Percentiles rank a stretch among this genome's conserved stretches.
phyloP scores from a whole-genome alignment of 2,113 vertebrate genomes.

The Eulemur macaco region DNA sequence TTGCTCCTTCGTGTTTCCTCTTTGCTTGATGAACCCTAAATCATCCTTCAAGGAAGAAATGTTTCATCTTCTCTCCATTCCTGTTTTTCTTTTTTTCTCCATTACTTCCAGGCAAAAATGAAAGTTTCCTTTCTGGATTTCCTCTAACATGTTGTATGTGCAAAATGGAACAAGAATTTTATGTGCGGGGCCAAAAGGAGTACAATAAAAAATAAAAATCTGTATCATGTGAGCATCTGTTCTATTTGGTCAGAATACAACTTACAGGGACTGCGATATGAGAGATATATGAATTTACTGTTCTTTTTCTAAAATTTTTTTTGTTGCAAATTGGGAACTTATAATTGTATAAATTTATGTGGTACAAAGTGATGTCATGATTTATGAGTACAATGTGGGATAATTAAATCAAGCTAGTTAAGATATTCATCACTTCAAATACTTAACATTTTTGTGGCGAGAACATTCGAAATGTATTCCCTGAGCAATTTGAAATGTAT shows the following conservation, averaged over 20 bases:
- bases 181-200: background rate
- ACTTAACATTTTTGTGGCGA: background rate
- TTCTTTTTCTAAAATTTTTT: background rate
- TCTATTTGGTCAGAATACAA: background rate
- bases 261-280: background rate
- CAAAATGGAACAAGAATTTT: background rate
- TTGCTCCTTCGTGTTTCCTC: background rate
- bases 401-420: background rate
- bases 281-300: background rate
- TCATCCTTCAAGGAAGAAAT: background rate
- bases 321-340: background rate
- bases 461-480: background rate
- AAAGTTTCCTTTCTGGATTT: background rate
- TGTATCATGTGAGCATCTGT: background rate
- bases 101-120: background rate
- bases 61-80: background rate
- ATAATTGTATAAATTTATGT: background rate
- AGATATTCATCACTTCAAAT: background rate
- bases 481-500: background rate
- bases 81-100: background rate
- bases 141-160: background rate
- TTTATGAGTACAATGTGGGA: background rate
- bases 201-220: background rate
- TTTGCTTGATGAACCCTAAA: background rate
- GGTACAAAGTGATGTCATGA: background rate